A percentile compares a stretch with the other conserved stretches of the same genome.
Evolutionary conservation across 2,888 invertebrate species (phyloP).

Genomic region (Scaptomyza tumidula): DNA sequence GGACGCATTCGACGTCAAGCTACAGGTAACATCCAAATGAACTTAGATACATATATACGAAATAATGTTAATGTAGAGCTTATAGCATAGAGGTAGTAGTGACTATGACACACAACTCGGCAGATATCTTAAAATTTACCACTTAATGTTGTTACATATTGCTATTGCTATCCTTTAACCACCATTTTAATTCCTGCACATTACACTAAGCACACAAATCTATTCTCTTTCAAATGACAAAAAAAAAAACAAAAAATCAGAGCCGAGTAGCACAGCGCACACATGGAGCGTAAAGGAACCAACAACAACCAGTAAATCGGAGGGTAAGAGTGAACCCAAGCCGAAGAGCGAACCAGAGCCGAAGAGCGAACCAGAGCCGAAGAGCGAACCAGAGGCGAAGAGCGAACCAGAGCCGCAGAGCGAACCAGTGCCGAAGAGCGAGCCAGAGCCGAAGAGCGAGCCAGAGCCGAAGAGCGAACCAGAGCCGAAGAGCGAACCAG

Average conservation of each 20-base stretch:
- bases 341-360: slow-evolving; percentile 37
- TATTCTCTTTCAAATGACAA: neutral
- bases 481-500: slow-evolving; percentile 33
- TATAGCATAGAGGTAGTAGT: too few relatives aligned
- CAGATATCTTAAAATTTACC: neutral
- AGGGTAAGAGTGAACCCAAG: too few relatives aligned
- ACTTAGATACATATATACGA: too few relatives aligned
- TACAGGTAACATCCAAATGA: slow-evolving; percentile 58
- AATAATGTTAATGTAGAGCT: neutral
- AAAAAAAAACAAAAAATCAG: too few relatives aligned
- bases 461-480: slow-evolving; percentile 40
- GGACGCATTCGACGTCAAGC: slow-evolving; percentile 81
- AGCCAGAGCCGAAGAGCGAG: slow-evolving; percentile 59
- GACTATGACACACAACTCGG: too few relatives aligned
- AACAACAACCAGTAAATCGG: too few relatives aligned
- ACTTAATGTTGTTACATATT: too few relatives aligned
- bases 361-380: slow-evolving; percentile 48
- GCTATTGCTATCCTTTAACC: too few relatives aligned
- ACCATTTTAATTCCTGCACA: neutral
- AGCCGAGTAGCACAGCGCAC: slow-evolving; percentile 27
- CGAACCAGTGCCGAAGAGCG: slow-evolving; percentile 75
- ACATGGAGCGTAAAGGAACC: too few relatives aligned
- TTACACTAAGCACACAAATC: neutral
- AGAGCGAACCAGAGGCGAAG: slow-evolving; percentile 43
- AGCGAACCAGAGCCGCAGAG: slow-evolving; percentile 58